These are phyloP conservation scores for Gavia stellata DNA, from an alignment of 2,113 vertebrate species.

Conservation along the genomic window DNA sequence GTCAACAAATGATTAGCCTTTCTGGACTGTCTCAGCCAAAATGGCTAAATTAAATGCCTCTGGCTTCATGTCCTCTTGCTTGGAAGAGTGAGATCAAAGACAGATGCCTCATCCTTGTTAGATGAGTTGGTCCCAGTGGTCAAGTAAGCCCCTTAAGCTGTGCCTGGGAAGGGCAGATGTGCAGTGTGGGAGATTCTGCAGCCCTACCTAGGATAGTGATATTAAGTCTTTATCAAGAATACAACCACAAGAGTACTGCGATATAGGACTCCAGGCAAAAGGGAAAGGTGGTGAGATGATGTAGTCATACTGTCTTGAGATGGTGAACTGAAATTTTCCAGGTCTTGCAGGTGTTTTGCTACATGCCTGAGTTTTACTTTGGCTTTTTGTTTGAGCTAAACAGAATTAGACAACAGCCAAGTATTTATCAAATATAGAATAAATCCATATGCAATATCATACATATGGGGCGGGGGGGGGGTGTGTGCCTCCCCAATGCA, in stretches of 20 bases:
- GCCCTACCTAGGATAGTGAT: background rate
- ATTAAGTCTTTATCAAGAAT: background rate
- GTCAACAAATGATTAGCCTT: background rate
- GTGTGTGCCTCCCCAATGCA: background rate
- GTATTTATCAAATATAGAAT: background rate
- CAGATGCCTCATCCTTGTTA: background rate
- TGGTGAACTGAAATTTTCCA: background rate
- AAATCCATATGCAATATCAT: background rate
- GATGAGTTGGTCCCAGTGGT: background rate
- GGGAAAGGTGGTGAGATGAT: background rate
- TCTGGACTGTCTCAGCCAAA: background rate
- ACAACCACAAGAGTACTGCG: background rate
- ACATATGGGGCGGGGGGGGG: fast-evolving
- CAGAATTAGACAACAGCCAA: background rate
- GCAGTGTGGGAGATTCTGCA: background rate
- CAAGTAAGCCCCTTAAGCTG: background rate
- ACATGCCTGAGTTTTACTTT: background rate
- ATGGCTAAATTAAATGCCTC: background rate
- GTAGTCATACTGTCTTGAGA: background rate
- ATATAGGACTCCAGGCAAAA: background rate
- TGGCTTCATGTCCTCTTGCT: background rate
- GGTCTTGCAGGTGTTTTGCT: background rate
- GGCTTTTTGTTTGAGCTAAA: background rate
- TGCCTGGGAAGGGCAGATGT: background rate
- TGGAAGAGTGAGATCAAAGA: background rate